Evolutionary conservation across 64 coral and sea anemone species (phyloP).

Genomic region (Stichodactyla helianthus): DNA sequence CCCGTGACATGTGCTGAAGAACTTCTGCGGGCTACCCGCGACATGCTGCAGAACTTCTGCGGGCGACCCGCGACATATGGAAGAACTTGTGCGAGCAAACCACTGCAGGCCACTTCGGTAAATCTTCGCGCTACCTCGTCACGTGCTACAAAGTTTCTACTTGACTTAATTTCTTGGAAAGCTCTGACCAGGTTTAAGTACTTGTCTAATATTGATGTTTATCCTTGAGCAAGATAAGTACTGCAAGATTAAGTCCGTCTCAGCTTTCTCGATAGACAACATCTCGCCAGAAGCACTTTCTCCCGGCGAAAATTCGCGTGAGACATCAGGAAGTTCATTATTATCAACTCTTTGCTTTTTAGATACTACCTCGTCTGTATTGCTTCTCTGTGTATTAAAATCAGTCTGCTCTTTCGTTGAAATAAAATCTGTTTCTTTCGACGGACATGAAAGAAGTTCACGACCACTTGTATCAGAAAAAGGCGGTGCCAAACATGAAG

Average conservation of each 20-base stretch:
- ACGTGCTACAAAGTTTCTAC: not conserved
- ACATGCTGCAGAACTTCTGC: no score
- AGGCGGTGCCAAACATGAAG: conserved; percentile 1
- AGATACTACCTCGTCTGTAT: not conserved
- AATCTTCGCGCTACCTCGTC: no score
- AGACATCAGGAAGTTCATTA: not conserved
- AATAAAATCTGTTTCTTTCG: not conserved
- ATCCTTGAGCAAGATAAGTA: conserved; percentile 52
- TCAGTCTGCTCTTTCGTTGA: not conserved
- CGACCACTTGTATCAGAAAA: not conserved
- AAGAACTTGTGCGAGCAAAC: no score
- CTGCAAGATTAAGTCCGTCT: not conserved
- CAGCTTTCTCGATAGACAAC: not conserved
- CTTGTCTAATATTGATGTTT: conserved; percentile 76
- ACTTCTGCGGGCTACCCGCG: no score
- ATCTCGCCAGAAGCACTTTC: not conserved
- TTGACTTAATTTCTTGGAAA: conserved; percentile 21
- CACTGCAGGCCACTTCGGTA: no score
- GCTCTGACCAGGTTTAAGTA: conserved; percentile 26
- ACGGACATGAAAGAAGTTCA: not conserved
- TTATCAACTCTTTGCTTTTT: not conserved
- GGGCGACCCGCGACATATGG: no score
- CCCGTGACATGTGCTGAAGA: no score
- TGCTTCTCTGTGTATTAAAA: not conserved
- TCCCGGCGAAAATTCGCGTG: not conserved